Base-by-base conservation (phyloP, 1,140 invertebrate genomes). In the Drosophila elegans region DNA sequence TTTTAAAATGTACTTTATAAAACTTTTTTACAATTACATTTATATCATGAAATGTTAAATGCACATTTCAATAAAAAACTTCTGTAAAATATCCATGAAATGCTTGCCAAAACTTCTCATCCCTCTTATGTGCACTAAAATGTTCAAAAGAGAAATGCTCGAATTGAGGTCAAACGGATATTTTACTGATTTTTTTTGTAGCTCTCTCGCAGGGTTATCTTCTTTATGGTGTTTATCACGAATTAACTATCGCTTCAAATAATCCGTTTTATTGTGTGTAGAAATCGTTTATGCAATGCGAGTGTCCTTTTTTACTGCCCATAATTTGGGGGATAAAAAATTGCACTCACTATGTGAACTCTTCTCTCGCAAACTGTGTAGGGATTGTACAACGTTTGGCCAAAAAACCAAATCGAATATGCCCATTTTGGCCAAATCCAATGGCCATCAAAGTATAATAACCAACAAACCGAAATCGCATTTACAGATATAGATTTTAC, bases 401-500 rank as follows among this genome's bases (percentile, higher is more conserved):
- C 39, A 13, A 41, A 27, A 38, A 38, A 51, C 9, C 42, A 68
- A 68, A 69, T 71, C 63, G 63, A 68, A 71, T 71, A 71, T 68
- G 67, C 67, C 41, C 63, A 53, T 42, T 68, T 21, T 29, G 45
- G 60, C n/a, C 45, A 67, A 53, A 54, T 51, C 63, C 41, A 69
- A 71, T 71, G 67, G 64, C 67, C 67, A 71, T 71, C 67, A 69
- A 71, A 69, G 64, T 71, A 57, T 71, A 71, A 71, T 71, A 71
- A 71, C 51, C 67, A 69, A 45, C 64, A 69, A 71, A 56, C 67
- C 51, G 38, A 69, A 71, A 71, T 71, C 64, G 52, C 64, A 71
- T 71, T 71, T 71, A 57, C 68, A 71, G 67, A 67, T 68, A 68
- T 68, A 68, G 46, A 67, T 69, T 68, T 69, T 2, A 16, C 44